Base-by-base conservation (phyloP, 2,888 invertebrate species). In the Alloscopus bannaensis region DNA sequence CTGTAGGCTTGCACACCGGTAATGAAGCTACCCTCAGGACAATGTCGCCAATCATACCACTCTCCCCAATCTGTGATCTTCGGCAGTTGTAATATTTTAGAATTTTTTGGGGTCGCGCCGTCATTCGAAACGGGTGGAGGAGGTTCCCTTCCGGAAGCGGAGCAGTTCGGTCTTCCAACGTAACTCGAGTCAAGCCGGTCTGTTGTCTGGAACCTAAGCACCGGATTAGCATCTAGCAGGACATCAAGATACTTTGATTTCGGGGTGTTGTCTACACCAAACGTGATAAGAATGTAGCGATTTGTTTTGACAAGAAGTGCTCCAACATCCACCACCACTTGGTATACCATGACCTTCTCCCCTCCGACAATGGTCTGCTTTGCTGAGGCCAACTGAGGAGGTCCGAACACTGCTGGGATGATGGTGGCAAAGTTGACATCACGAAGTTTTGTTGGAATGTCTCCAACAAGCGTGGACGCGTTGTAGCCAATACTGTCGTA, bases 401-500 rank as follows among this genome's bases (percentile, higher is more conserved):
- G 3, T 3, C 4, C 11, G 31, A 59, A 59, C 3, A 8, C 4
- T n/a, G n/a, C 59, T 1, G 29, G 59, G 1, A 29, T 31, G 1
- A 31, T 6, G 1, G 18, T 16, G 3, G 13, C 29, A 29, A 29
- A 59, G 31, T 59, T 59, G 11, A 59, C 18, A 11, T 59, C 59
- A 31, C 59, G 31, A 1, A 18, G n/a, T 29, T 29, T 59, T n/a
- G 18, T n/a, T 18, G 31, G 59, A 3, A 59, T 20, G 18, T 24
- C 24, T 1, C 59, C 59, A 31, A 31, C 55, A 16, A 31, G 3
- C 3, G 2, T 59, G 2, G 29, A 18, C 22, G 20, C 11, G 18
- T 59, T 20, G 31, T 59, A 59, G 59, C 59, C 59, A 4, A 59
- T n/a, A 11, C 31, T 31, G 3, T 28, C 31, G 26, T 59, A 59